These are phyloP conservation scores for Phoxinus phoxinus DNA, from an alignment of 2,113 vertebrate genomes.

Conservation along the genomic window DNA sequence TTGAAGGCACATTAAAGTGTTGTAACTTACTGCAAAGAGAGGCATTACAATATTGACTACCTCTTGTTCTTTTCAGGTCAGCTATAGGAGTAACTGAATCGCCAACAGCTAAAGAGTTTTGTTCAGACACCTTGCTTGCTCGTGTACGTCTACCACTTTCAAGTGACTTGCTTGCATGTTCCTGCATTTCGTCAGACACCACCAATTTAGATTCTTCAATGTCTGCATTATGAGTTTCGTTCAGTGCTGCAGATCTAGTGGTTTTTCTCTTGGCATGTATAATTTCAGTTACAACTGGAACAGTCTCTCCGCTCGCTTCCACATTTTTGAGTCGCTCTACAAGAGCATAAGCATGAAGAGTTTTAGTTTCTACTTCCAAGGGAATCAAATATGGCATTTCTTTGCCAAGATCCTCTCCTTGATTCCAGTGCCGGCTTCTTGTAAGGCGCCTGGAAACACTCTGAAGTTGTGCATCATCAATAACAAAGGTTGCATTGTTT, in stretches of 20 bases:
- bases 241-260: constrained; percentile 45
- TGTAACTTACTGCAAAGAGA: neutral
- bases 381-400: constrained; percentile 64
- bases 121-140: constrained; percentile 61
- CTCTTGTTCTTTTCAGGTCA: constrained; percentile 80
- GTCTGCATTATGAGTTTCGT: neutral
- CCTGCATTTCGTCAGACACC: constrained; percentile 8
- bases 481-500: constrained; percentile 1
- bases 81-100: constrained; percentile 80
- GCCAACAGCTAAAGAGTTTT: constrained; percentile 58
- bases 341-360: constrained; percentile 69
- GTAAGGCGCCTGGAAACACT: constrained; percentile 55
- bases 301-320: constrained; percentile 62
- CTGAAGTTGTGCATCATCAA: constrained; percentile 31
- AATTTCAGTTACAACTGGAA: constrained; percentile 49
- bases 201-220: neutral
- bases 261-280: constrained; percentile 61
- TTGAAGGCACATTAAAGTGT: neutral
- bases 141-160: constrained; percentile 61
- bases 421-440: constrained; percentile 70
- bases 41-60: constrained; percentile 63
- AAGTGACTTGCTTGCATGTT: neutral
- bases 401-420: constrained; percentile 52
- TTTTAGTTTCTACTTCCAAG: constrained; percentile 67
- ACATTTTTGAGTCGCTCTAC: constrained; percentile 73